A percentile compares a stretch with the other conserved stretches of the same genome.
Evolutionary conservation across 2,797 vertebrate species (phyloP).

Genomic region (Diplodus puntazzo): DNA sequence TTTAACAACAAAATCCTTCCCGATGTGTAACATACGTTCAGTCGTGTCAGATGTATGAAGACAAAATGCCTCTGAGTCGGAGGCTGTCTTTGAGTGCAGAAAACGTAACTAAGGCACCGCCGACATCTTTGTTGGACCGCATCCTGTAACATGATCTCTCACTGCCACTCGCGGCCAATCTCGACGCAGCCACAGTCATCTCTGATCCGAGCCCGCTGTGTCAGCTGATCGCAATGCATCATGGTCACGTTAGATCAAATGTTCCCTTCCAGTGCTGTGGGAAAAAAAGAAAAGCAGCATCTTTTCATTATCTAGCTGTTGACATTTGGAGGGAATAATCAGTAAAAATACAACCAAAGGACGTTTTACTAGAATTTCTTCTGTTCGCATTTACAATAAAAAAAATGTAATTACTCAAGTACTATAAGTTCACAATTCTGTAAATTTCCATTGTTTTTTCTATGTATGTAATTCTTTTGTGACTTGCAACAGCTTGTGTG

Average conservation of each 20-base stretch:
- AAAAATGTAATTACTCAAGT: not conserved
- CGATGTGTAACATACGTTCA: accelerated
- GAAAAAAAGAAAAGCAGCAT: conserved; percentile 1
- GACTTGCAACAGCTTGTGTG: not conserved
- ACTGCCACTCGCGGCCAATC: conserved; percentile 3
- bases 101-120: not conserved
- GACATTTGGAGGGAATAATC: not conserved
- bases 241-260: conserved; percentile 32
- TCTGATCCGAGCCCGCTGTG: not conserved
- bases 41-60: not conserved
- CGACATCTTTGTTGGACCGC: not conserved
- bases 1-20: not conserved
- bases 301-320: not conserved
- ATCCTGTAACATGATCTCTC: not conserved
- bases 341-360: not conserved
- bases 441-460: not conserved
- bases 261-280: conserved; percentile 5
- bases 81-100: not conserved
- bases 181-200: not conserved
- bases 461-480: not conserved
- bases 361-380: not conserved
- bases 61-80: not conserved
- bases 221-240: conserved; percentile 56
- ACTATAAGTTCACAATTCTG: too few relatives aligned
- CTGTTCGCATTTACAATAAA: not conserved